Evolutionary conservation across 2,888 invertebrate genomes (phyloP), one percentile per base, ranked within the genome.

Genomic region (Dendrolimus houi): DNA sequence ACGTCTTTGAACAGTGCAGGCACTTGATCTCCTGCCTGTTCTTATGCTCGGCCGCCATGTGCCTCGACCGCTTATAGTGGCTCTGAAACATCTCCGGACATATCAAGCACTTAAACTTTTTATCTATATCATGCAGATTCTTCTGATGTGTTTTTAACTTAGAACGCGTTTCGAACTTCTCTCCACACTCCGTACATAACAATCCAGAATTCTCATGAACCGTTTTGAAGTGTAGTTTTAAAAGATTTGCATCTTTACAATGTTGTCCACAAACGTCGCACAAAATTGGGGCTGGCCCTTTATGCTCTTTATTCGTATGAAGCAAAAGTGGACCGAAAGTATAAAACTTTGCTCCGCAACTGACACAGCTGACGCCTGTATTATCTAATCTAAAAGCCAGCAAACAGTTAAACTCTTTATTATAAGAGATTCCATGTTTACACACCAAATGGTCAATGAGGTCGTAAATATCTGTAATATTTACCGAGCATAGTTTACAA

Each of bases 61-160:
- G 89, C 12, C 81, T 63, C 0, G 86, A 87, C 3, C 87, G 64
- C 56, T 83, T 85, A 58, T 87, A 87, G 55, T 85, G 83, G n/a
- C 84, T 86, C 41, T 79, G 77, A 55, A 92, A 91, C 0, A 68
- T 79, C 52, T 79, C 71, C 0, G 86, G 63, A 55, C 92, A 92
- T 0, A 86, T 76, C 3, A 86, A 69, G 62, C 93, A 93, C 57
- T 88, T 89, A 64, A 85, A 91, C 42, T 88, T 92, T 61, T 88
- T 92, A 47, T 91, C 90, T 10, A 83, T 57, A 52, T 84, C 81
- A n/a, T 88, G 88, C 9, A 75, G 76, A 53, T 85, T 83, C 42
- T 83, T 83, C 62, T 83, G 84, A 63, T 92, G 92, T 0, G 87
- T 92, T 55, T 83, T 86, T 40, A 92, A 63, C 54, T 92, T 92